Percentiles rank a stretch among this genome's conserved stretches.
These are phyloP conservation scores for Yasuhikotakia modesta DNA, from an alignment of 2,797 vertebrate genomes.

Conservation along the genomic window DNA sequence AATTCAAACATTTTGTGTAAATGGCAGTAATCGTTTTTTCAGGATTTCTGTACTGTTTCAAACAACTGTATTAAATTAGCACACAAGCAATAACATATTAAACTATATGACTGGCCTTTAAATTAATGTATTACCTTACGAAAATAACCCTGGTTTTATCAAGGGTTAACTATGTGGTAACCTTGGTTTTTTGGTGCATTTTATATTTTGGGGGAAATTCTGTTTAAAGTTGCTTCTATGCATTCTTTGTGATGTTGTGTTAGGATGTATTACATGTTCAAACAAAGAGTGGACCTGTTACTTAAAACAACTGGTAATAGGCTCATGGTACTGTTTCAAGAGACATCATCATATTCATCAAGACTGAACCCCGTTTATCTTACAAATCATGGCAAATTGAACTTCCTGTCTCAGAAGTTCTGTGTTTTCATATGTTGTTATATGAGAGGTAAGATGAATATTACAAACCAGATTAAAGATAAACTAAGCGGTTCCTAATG, in stretches of 20 bases:
- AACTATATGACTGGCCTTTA: too few species aligned
- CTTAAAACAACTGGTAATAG: constrained; percentile 28
- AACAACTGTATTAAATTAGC: too few species aligned
- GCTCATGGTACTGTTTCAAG: constrained; percentile 27
- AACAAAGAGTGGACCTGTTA: constrained; percentile 26
- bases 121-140: too few species aligned
- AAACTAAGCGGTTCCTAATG: background rate
- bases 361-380: background rate
- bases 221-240: background rate
- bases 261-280: constrained; percentile 26
- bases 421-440: constrained; percentile 13
- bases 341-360: constrained; percentile 26
- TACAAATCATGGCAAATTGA: constrained; percentile 4
- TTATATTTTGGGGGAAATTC: too few species aligned
- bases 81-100: too few species aligned
- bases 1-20: too few species aligned
- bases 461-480: background rate
- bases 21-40: too few species aligned
- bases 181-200: too few species aligned
- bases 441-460: constrained; percentile 30
- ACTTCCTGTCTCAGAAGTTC: constrained; percentile 10
- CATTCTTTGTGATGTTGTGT: constrained; percentile 10
- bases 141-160: too few species aligned
- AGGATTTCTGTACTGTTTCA: too few species aligned
- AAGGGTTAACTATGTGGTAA: too few species aligned